Conservation (phyloP, 2,113 vertebrate species). For the Glaucidium brasilianum region DNA sequence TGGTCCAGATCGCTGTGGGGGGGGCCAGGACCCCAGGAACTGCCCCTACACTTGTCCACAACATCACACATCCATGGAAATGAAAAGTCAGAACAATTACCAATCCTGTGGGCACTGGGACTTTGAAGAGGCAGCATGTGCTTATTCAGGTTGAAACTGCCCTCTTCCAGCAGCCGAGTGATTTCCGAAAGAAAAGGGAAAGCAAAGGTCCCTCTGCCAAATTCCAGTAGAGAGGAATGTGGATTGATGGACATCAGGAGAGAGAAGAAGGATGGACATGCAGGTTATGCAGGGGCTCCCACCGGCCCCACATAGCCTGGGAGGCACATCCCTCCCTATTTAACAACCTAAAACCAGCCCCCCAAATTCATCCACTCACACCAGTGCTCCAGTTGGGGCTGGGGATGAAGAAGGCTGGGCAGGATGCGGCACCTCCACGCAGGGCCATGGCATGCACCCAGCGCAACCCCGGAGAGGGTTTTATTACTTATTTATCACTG, state of each 20-base stretch:
- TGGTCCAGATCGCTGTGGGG: rapidly evolving
- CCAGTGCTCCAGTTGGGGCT: rapidly evolving
- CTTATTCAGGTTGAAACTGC: neutral
- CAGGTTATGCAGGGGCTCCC: neutral
- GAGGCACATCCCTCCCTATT: neutral
- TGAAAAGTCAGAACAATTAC: neutral
- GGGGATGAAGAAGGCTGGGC: neutral
- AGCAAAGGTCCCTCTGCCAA: neutral
- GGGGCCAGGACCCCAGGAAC: neutral
- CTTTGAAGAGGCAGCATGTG: rapidly evolving
- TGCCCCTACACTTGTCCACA: rapidly evolving
- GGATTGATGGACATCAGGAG: neutral
- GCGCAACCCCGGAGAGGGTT: neutral
- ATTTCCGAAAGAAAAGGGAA: neutral
- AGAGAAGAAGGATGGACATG: neutral
- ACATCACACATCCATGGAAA: neutral
- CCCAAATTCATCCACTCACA: rapidly evolving
- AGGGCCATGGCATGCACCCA: rapidly evolving
- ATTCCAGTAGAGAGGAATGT: neutral
- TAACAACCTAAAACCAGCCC: neutral
- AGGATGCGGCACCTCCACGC: rapidly evolving
- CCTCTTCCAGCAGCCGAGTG: neutral
- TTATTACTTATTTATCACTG: too few relatives aligned
- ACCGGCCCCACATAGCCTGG: neutral
- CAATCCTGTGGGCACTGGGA: rapidly evolving